These are phyloP conservation scores for Argentina silus DNA, from an alignment of 2,797 vertebrate genomes.

Conservation along the genomic window DNA sequence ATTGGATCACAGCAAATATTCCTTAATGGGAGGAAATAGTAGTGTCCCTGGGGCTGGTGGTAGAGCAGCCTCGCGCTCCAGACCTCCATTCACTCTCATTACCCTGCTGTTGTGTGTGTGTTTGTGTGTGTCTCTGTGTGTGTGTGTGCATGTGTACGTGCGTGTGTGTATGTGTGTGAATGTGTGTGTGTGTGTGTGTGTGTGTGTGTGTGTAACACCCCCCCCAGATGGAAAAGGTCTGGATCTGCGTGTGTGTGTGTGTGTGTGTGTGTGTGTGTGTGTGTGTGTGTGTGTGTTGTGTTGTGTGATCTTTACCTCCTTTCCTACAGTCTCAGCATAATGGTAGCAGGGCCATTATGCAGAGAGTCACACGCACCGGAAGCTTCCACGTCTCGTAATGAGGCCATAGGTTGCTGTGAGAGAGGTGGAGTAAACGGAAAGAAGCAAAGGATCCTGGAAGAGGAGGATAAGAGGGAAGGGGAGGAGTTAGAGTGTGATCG, in stretches of 20 bases:
- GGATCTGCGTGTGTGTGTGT: not conserved
- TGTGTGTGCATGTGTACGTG: no score
- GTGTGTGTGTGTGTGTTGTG: no score
- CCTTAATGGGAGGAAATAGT: constrained; percentile 74
- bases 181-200: not conserved
- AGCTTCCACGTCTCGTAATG: constrained; percentile 49
- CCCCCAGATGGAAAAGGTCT: not conserved
- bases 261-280: no score
- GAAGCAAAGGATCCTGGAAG: constrained; percentile 41
- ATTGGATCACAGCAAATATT: constrained; percentile 67
- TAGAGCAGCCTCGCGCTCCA: constrained; percentile 26
- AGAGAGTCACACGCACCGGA: constrained; percentile 4
- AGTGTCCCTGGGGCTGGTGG: constrained; percentile 59
- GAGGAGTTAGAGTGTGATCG: not conserved
- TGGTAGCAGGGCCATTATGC: not conserved
- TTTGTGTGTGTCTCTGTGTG: not conserved
- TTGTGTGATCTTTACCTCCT: no score
- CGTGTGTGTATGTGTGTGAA: no score
- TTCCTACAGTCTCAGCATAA: not conserved
- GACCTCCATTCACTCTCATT: constrained; percentile 23
- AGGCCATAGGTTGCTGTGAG: constrained; percentile 44
- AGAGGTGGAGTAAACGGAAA: constrained; percentile 1
- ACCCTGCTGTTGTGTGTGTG: constrained; percentile 22
- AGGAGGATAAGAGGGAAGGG: constrained; percentile 48
- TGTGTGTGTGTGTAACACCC: not conserved